Base-by-base conservation (phyloP, 2,888 invertebrate genomes). In the Idaea straminata region DNA sequence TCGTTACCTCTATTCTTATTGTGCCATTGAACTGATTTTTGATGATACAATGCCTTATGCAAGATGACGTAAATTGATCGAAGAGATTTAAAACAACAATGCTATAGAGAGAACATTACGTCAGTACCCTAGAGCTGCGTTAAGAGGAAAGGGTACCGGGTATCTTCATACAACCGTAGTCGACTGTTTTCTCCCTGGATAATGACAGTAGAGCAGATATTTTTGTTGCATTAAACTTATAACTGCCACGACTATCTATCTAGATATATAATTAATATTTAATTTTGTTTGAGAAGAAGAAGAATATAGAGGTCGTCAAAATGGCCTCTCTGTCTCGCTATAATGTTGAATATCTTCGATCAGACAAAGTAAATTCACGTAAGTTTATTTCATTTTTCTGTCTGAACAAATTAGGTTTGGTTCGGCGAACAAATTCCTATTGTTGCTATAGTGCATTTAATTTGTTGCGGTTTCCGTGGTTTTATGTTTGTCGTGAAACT, bases 21-120 rank as follows among this genome's bases (percentile, higher is more conserved):
- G 63, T 70, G 67, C 73, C 67, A 72, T 73, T 73, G 73, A 72
- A 72, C 69, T 72, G 69, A 62, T 47, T 34, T 10, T 47, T 47
- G 47, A 47, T 47, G 61, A 61, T 25, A 66, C 65, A 69, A 69
- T 70, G 61, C 68, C 63, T 71, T 67, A 69, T 67, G 72, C 69
- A 70, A 72, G 59, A 16, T 64, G 63, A 65, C 64, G 70, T 68
- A 66, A 67, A 67, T 69, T 68, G 63, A 47, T 7, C 47, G 13
- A 47, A 47, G 47, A 47, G 47, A 4, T 13, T 47, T 47, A 5
- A 47, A 25, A 10, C 13, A 7, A 10, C 13, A 47, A 47, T 47
- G 47, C 7, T 47, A 0, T 47, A 47, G 47, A 47, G 47, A 13
- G 47, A 47, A 47, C 47, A 47, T 47, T 13, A 4, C 13, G 4